phyloP scores from a whole-genome alignment of 2,888 invertebrate genomes.

The Barypeithes pellucidus region DNA sequence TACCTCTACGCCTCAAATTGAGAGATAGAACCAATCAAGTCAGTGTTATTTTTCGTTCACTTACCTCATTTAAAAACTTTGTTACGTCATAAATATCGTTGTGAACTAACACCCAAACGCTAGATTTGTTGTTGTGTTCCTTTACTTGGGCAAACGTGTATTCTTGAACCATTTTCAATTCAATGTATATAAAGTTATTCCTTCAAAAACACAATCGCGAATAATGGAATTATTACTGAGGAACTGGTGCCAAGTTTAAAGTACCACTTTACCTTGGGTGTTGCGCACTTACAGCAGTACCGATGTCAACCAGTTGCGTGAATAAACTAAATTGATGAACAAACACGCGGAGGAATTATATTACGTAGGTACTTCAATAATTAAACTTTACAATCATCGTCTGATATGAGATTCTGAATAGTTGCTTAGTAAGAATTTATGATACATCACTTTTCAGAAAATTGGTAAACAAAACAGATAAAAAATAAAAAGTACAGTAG shows the following conservation, averaged over 20 bases:
- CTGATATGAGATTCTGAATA: not conserved
- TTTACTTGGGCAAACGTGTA: constrained; percentile 79
- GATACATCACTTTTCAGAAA: not conserved
- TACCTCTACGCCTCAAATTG: too few relatives aligned
- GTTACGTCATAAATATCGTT: constrained; percentile 88
- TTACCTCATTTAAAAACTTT: constrained; percentile 83
- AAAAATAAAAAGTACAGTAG: not conserved
- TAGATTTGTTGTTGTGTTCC: constrained; percentile 75
- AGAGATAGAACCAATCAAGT: not conserved
- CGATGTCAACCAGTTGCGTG: constrained; percentile 13
- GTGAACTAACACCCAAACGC: constrained; percentile 84
- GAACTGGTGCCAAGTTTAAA: constrained; percentile 2
- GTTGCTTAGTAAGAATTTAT: not conserved
- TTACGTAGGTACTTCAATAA: constrained; percentile 2
- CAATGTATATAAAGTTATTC: constrained; percentile 5
- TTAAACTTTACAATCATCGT: constrained; percentile 12
- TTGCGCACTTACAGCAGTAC: constrained; percentile 7
- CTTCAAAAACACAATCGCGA: not conserved
- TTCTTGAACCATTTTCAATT: constrained; percentile 57
- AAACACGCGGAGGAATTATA: not conserved
- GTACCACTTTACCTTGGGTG: constrained; percentile 12
- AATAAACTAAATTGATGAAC: constrained; percentile 1
- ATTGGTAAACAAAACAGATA: not conserved
- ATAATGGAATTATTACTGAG: not conserved
- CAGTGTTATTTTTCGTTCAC: not conserved